These are phyloP conservation scores for Helleia helle DNA, from an alignment of 2,888 invertebrate species.

Conservation along the genomic window DNA sequence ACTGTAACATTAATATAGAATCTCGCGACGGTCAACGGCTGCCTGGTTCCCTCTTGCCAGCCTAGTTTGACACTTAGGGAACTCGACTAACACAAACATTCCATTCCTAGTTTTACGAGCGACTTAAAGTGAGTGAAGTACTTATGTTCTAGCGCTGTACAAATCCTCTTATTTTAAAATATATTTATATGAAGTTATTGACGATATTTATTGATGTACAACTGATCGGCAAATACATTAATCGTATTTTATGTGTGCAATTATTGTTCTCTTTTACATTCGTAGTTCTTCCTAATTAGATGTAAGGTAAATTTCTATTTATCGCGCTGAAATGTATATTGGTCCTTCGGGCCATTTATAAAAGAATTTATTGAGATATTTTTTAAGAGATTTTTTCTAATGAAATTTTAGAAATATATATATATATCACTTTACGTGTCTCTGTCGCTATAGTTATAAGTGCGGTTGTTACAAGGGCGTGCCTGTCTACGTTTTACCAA, in stretches of 20 bases:
- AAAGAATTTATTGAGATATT: slow-evolving; percentile 60
- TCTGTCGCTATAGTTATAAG: slow-evolving; percentile 57
- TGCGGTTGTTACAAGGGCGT: slow-evolving; percentile 37
- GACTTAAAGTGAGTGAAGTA: slow-evolving; percentile 71
- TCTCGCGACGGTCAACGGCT: slow-evolving; percentile 21
- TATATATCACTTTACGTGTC: slow-evolving; percentile 55
- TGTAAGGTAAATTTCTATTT: slow-evolving; percentile 58
- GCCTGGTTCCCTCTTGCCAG: slow-evolving; percentile 36
- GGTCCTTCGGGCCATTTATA: slow-evolving; percentile 43
- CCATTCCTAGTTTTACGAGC: slow-evolving; percentile 52
- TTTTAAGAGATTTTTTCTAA: slow-evolving; percentile 71
- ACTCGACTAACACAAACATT: slow-evolving; percentile 52
- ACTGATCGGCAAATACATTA: slow-evolving; percentile 35
- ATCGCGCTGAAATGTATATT: slow-evolving; percentile 50
- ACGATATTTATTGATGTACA: slow-evolving; percentile 20
- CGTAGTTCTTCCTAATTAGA: slow-evolving; percentile 64
- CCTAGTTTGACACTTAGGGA: slow-evolving; percentile 27
- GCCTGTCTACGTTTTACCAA: slow-evolving; percentile 51
- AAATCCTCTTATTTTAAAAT: slow-evolving; percentile 27
- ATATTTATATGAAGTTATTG: slow-evolving; percentile 20
- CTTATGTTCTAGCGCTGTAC: slow-evolving; percentile 48
- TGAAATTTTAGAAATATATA: slow-evolving; percentile 53
- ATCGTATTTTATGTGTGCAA: slow-evolving; percentile 55
- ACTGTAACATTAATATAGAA: slow-evolving; percentile 19
- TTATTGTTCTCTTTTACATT: slow-evolving; percentile 58